phyloP scores from a whole-genome alignment of 2,113 vertebrate genomes.

The Phasianus colchicus region DNA sequence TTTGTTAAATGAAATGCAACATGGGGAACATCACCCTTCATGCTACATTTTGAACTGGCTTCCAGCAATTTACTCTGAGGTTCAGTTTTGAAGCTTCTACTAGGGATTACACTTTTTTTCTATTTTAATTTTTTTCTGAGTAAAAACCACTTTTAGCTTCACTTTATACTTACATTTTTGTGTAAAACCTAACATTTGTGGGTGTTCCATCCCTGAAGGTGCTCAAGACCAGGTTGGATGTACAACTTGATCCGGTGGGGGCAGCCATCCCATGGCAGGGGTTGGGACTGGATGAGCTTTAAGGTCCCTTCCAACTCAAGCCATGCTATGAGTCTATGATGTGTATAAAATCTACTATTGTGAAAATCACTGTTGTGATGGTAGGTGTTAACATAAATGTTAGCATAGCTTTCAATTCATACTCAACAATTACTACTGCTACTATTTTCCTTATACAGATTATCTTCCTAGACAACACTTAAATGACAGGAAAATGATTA shows the following conservation, averaged over 20 bases:
- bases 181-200: not conserved
- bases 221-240: no score
- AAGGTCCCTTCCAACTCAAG: no score
- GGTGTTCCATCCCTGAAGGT: no score
- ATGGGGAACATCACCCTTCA: not conserved
- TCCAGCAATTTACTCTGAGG: not conserved
- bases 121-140: not conserved
- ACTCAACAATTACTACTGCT: not conserved
- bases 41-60: not conserved
- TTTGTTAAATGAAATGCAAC: slow-evolving; percentile 26
- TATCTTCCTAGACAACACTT: not conserved
- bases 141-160: not conserved
- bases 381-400: not conserved
- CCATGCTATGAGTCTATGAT: no score
- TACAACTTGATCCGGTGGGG: no score
- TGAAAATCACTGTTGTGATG: not conserved
- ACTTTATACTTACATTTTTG: not conserved
- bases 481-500: not conserved
- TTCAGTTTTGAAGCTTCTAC: not conserved
- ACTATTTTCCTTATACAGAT: not conserved
- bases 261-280: no score
- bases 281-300: no score
- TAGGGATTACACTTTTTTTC: not conserved
- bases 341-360: not conserved
- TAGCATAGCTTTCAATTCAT: not conserved